Evolutionary conservation across 1,140 invertebrate genomes (phyloP).

Genomic region (Cotesia vestalis): DNA sequence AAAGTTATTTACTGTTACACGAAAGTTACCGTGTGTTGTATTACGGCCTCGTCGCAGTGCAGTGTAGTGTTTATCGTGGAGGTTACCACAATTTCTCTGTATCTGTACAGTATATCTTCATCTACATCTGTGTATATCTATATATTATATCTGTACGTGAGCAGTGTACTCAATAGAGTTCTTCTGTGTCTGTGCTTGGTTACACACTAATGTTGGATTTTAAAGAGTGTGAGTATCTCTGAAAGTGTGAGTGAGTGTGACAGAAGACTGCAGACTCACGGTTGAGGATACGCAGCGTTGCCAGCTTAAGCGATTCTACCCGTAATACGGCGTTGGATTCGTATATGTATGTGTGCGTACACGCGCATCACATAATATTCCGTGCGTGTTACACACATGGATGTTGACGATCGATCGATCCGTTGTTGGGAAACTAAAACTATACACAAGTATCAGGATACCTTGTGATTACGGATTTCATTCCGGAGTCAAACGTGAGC

Average conservation of each 20-base stretch:
- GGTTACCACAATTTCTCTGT: constrained; percentile 19
- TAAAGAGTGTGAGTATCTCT: constrained; percentile 5
- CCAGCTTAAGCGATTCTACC: constrained; percentile 21
- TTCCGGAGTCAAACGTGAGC: neutral
- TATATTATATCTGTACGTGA: neutral
- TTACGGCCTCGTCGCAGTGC: constrained; percentile 34
- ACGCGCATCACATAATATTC: constrained; percentile 32
- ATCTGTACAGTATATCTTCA: neutral
- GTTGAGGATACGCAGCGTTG: constrained; percentile 46
- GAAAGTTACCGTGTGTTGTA: constrained; percentile 18
- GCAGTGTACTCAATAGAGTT: constrained; percentile 16
- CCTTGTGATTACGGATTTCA: neutral
- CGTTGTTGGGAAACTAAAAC: neutral
- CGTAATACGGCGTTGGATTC: too few relatives aligned
- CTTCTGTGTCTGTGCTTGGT: neutral
- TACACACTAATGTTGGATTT: neutral
- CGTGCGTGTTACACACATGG: constrained; percentile 37
- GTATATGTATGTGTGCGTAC: constrained; percentile 26
- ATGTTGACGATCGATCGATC: constrained; percentile 41
- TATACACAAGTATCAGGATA: neutral
- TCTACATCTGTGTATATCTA: neutral
- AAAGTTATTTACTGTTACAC: constrained; percentile 22
- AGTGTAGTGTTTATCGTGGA: constrained; percentile 27
- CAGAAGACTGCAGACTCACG: constrained; percentile 46
- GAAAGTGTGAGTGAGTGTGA: constrained; percentile 41